Conservation (phyloP, 2,113 vertebrate species). For the Macrotis lagotis region DNA sequence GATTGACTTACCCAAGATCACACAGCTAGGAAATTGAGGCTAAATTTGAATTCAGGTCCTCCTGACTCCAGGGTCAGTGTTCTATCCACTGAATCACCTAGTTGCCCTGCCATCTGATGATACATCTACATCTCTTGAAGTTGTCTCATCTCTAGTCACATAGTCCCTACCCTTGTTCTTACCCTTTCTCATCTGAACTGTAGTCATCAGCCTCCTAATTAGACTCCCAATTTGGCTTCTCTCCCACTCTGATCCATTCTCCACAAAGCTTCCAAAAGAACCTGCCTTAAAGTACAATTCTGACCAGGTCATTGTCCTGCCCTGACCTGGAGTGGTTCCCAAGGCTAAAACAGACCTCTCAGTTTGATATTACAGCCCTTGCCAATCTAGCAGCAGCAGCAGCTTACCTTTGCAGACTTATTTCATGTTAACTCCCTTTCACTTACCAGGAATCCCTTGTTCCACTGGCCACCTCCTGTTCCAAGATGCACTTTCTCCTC, state of each 20-base stretch:
- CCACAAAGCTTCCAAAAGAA: neutral
- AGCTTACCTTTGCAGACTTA: neutral
- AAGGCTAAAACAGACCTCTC: neutral
- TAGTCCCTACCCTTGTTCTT: neutral
- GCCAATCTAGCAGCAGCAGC: too few relatives aligned
- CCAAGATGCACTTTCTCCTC: neutral
- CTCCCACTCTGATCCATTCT: neutral
- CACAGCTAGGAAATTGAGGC: too few relatives aligned
- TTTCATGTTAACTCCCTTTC: neutral
- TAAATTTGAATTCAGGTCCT: too few relatives aligned
- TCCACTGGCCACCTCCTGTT: neutral
- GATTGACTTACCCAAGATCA: too few relatives aligned
- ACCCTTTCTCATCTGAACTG: neutral
- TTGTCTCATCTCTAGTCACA: neutral
- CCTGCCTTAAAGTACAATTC: too few relatives aligned
- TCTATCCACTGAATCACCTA: too few relatives aligned
- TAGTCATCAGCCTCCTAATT: neutral
- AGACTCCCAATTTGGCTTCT: neutral
- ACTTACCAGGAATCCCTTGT: neutral
- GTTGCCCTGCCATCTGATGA: too few relatives aligned
- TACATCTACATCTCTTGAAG: too few relatives aligned
- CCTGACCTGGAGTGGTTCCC: neutral
- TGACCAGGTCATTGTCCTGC: neutral
- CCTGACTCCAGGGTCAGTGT: too few relatives aligned
- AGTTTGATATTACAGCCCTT: neutral